Conservation (phyloP, 2,113 vertebrate species). For the Melanotaenia duboulayi region DNA sequence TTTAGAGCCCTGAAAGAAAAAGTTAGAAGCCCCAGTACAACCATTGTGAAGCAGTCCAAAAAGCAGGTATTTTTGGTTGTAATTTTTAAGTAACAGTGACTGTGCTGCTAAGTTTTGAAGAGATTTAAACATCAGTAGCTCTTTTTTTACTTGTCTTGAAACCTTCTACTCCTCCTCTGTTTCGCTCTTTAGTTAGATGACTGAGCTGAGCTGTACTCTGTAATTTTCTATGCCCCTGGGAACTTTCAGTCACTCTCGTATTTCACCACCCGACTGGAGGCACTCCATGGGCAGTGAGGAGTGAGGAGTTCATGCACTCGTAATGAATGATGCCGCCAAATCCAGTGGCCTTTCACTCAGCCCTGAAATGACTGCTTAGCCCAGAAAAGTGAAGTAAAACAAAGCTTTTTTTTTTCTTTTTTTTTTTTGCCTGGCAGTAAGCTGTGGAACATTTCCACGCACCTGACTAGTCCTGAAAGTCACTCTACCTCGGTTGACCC, state of each 20-base stretch:
- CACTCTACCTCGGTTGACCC: slow-evolving; percentile 63
- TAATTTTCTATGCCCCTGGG: slow-evolving; percentile 55
- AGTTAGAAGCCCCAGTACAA: too few species aligned
- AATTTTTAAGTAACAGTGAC: too few species aligned
- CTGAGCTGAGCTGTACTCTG: slow-evolving; percentile 47
- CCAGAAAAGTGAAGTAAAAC: slow-evolving; percentile 31
- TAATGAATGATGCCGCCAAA: slow-evolving; percentile 48
- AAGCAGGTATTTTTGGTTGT: too few species aligned
- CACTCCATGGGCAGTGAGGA: slow-evolving; percentile 52
- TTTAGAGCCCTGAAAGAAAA: too few species aligned
- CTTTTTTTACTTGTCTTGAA: slow-evolving; percentile 25
- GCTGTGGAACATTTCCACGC: slow-evolving; percentile 32
- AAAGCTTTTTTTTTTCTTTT: not conserved
- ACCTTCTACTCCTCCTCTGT: slow-evolving; percentile 1
- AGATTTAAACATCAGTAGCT: not conserved
- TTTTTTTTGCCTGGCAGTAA: slow-evolving; percentile 15
- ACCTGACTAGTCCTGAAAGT: slow-evolving; percentile 63
- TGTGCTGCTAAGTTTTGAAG: too few species aligned
- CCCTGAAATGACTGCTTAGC: slow-evolving; percentile 52
- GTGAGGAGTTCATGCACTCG: slow-evolving; percentile 62
- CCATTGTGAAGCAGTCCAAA: too few species aligned
- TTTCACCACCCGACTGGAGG: slow-evolving; percentile 61
- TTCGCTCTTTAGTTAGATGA: slow-evolving; percentile 32
- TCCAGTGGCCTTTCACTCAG: slow-evolving; percentile 47
- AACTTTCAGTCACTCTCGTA: slow-evolving; percentile 52